Evolutionary conservation across 2,113 vertebrate species (phyloP).

Genomic region (Arizona elegans): DNA sequence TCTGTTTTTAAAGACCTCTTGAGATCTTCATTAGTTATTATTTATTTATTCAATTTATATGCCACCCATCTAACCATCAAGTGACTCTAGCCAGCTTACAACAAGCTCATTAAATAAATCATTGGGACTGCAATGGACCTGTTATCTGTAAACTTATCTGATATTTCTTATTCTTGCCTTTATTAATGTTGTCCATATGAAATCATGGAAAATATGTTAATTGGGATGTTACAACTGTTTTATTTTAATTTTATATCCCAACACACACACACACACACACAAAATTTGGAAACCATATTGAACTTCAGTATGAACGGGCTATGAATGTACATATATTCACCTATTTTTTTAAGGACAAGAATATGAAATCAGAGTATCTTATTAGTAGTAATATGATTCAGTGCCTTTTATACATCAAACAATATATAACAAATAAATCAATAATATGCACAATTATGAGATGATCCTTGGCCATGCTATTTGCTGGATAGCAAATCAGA

Average conservation of each 20-base stretch:
- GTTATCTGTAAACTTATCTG: neutral
- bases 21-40: neutral
- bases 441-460: neutral
- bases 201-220: neutral
- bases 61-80: neutral
- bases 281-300: neutral
- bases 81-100: neutral
- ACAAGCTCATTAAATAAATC: neutral
- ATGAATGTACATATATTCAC: neutral
- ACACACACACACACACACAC: too few relatives aligned
- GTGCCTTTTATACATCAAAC: neutral
- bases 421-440: neutral
- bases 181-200: neutral
- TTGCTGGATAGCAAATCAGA: neutral
- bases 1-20: neutral
- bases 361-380: neutral
- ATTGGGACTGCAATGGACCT: neutral
- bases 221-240: neutral
- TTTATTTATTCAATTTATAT: neutral
- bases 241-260: neutral
- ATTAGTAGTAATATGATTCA: neutral
- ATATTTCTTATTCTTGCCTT: neutral
- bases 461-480: neutral
- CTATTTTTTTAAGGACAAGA: neutral
- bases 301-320: neutral